These are phyloP conservation scores for Hirundo rustica DNA, from an alignment of 2,797 vertebrate species.

Conservation along the genomic window DNA sequence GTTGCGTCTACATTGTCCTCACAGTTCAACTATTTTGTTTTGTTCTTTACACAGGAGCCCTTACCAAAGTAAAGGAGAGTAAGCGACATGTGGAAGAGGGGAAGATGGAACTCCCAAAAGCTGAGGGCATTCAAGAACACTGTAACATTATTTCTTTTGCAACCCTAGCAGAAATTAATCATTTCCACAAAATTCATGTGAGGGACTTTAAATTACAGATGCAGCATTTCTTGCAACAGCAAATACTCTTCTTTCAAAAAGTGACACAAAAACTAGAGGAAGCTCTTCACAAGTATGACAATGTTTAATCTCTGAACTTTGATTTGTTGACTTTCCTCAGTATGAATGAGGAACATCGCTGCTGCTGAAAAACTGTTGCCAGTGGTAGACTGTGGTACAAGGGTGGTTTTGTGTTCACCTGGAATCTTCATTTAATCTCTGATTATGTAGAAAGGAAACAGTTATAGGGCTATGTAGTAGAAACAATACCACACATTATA, in stretches of 20 bases:
- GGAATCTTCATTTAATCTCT: conserved; percentile 58
- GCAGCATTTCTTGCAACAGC: conserved; percentile 95
- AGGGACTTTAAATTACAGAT: conserved; percentile 95
- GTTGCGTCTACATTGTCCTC: background rate
- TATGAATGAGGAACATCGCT: background rate
- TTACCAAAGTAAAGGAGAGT: conserved; percentile 98
- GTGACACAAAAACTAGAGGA: conserved; percentile 91
- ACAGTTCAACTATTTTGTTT: background rate
- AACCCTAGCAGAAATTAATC: conserved; percentile 95
- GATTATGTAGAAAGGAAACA: conserved; percentile 68
- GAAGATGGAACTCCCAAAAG: conserved; percentile 75
- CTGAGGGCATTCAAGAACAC: conserved; percentile 90
- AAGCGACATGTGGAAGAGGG: conserved; percentile 85
- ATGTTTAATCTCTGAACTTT: conserved; percentile 77
- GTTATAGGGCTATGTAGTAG: conserved; percentile 72
- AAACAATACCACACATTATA: conserved; percentile 74
- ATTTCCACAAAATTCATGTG: conserved; percentile 95
- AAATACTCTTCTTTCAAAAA: conserved; percentile 96
- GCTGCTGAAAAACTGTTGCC: conserved; percentile 64
- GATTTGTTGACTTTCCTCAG: conserved; percentile 9
- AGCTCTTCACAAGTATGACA: conserved; percentile 85
- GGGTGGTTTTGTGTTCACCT: conserved; percentile 69
- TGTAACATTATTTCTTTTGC: conserved; percentile 98
- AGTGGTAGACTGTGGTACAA: conserved; percentile 66
- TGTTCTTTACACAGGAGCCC: conserved; percentile 83